Base-by-base conservation (phyloP, 2,888 invertebrate genomes). In the Leptopilina drosophilae region DNA sequence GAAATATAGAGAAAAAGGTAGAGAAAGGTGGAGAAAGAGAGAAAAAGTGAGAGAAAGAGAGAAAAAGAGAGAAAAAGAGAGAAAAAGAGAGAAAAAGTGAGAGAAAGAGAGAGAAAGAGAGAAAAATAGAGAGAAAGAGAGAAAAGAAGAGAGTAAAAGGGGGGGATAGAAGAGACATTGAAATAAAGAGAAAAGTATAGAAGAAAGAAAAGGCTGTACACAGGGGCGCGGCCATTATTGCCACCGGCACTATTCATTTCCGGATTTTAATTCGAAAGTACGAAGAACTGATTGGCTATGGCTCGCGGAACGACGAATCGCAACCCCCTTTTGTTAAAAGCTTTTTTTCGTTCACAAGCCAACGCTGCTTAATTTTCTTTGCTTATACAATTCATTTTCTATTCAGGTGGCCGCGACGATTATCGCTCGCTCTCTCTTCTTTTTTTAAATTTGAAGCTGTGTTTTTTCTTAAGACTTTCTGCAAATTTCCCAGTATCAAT, bases 251-350 rank as follows among this genome's bases (percentile, higher is more conserved):
- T 59, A 66, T 66, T 64, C 49, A 77, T 77, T 77, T 77, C 77
- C 77, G 77, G 77, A 65, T 77, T 77, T 77, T 64, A 64, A 65
- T 73, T 77, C 77, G 77, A 64, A 77, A 77, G 64, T 64, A 77
- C 77, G 77, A 77, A 77, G 49, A 77, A 64, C 77, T 77, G 64
- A 65, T 64, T 77, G 62, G 53, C 64, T 65, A 77, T 64, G 65
- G 73, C 73, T 73, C 56, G 73, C 49, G 33, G 56, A 73, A 73
- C 73, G 73, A 73, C 73, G 53, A 73, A 65, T 77, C 62, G 62
- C 76, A 64, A 76, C 64, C 62, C 62, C 76, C 62, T 76, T 33
- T 76, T 76, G 64, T 76, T 64, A 14, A 73, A 73, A 20, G 9
- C 62, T 26, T 64, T 64, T 56, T 73, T 56, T 73, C 3, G 62